Evolutionary conservation across 2,888 invertebrate species (phyloP), one percentile per base, ranked within the genome.

Genomic region (Chaetoderma sp.): DNA sequence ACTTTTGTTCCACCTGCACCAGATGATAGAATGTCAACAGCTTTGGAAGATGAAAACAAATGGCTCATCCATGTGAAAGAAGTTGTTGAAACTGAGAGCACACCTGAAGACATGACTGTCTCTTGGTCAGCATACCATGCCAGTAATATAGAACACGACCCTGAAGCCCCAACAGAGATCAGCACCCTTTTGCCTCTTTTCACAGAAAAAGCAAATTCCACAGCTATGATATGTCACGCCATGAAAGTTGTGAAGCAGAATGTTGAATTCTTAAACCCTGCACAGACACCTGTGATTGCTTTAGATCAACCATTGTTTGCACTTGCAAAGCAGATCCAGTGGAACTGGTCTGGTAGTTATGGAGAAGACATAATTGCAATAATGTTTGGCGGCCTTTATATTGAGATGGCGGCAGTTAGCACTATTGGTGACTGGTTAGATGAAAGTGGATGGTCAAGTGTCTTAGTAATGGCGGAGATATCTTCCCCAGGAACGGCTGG

Each of bases 171-270:
- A 13, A 10, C 39, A 36, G 10, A 10, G 16, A 36, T 36, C 16
- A 36, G 39, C 16, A 36, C 39, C 10, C 39, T 36, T 10, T 16
- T 36, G 16, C 39, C 39, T 36, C 47, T 47, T 8, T 47, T 47
- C 21, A 8, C 13, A 16, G 47, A 47, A 47, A 60, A 59, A 44
- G 44, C 66, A 27, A 18, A 60, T 39, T 47, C 66, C 21, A 42
- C 47, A 6, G 56, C 66, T 27, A 66, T 66, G 66, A 18, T 66
- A n/a, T 67, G 67, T 57, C 60, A 63, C 64, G 63, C 16, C n/a
- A 64, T 63, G 63, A 36, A 32, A 28, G 33, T 49, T 18, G 16
- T 32, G 6, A 18, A 16, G 8, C 5, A 30, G 61, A 25, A 58
- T 16, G 47, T 39, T 6, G 10, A 49, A 44, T 28, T 27, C 21